Evolutionary conservation across 1,140 invertebrate species (phyloP).

Genomic region (Pseudomyrmex pallidus): DNA sequence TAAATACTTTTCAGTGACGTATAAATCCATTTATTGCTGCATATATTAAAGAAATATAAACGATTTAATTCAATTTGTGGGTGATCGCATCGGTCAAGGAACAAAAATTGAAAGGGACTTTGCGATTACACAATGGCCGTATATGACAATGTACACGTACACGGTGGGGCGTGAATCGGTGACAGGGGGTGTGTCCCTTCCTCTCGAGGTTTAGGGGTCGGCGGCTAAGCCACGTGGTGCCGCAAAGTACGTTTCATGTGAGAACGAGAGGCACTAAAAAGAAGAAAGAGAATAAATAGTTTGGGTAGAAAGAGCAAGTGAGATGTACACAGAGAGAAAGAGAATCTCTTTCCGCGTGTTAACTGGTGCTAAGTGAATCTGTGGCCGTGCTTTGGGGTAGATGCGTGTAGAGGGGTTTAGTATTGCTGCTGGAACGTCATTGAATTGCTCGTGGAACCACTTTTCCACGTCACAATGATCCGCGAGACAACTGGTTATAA

Average conservation of each 20-base stretch:
- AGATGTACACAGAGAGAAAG: background rate
- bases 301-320: constrained; percentile 34
- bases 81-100: constrained; percentile 51
- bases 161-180: constrained; percentile 73
- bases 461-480: constrained; percentile 60
- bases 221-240: constrained; percentile 70
- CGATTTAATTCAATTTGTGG: constrained; percentile 62
- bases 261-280: constrained; percentile 54
- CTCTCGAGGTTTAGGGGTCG: constrained; percentile 70
- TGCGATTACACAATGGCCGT: constrained; percentile 64
- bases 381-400: constrained; percentile 74
- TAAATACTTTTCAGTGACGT: background rate
- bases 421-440: constrained; percentile 67
- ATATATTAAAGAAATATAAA: background rate
- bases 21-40: background rate
- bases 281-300: constrained; percentile 60
- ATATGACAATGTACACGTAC: constrained; percentile 64
- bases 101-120: constrained; percentile 73
- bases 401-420: constrained; percentile 65
- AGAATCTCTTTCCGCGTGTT: constrained; percentile 60
- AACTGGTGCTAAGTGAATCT: constrained; percentile 80
- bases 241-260: constrained; percentile 63
- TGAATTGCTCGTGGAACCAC: constrained; percentile 68
- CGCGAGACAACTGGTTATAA: constrained; percentile 49
- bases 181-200: constrained; percentile 71